Evolutionary conservation across 2,888 invertebrate species (phyloP), one percentile per base, ranked within the genome.

Genomic region (Oscheius sp.): DNA sequence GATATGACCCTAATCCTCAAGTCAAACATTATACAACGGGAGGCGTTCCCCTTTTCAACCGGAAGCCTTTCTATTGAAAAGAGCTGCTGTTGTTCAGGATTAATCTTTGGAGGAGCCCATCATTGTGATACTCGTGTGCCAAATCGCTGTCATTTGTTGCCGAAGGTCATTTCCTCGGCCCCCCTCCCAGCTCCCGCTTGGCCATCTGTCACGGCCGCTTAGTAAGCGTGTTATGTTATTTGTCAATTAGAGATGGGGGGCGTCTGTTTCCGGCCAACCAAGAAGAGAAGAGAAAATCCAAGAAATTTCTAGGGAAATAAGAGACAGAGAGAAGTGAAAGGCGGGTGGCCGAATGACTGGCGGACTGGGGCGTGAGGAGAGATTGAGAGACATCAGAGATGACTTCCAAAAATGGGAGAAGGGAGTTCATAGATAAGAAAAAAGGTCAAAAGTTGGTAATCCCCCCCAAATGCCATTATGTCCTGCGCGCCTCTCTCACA

Each of bases 281-380:
- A 63, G 45, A 77, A 75, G 73, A 71, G 68, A 75, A 69, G 69
- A 63, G 72, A 63, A 61, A 66, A 61, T 35, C 55, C 49, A 46
- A 52, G 66, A 56, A 27, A 56, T 9, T 9, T 55, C 55, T 6
- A 25, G 61, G 53, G 73, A 69, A 70, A 66, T 69, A 72, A 74
- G 63, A 73, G 75, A 64, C 55, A 69, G 45, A 56, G 56, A 41
- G 53, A 21, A 35, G 35, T 43, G 69, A 52, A 68, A 66, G 68
- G 53, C 23, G 9, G 35, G n/a, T 18, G 35, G 53, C 46, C 29
- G 68, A 66, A 13, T 41, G 58, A 66, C 35, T n/a, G 49, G 68
- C 29, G 52, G 52, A 21, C 35, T 35, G 35, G 35, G 35, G 35
- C 35, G 35, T 35, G 35, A 35, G 18, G 52, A 66, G 68, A 66